A percentile compares a stretch with the other conserved stretches of the same genome.
Conservation (phyloP, 64 coral and sea anemone genomes). For the Pocillopora verrucosa region DNA sequence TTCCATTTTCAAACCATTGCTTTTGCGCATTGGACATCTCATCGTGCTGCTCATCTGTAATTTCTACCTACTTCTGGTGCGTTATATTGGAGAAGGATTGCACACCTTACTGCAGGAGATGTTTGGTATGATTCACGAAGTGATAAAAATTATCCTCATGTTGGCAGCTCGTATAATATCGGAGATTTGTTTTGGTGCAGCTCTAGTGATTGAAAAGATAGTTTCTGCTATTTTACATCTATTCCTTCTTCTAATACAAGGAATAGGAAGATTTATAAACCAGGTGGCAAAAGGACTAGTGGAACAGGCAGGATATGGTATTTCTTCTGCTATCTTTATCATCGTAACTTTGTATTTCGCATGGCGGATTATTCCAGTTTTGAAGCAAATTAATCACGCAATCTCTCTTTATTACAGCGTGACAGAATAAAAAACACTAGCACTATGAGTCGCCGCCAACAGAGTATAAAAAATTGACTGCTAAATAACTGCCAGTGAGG, state of each 20-base stretch:
- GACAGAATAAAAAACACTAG: neutral
- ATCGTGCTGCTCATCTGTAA: neutral
- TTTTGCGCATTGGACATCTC: neutral
- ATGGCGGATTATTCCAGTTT: neutral
- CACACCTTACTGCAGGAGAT: neutral
- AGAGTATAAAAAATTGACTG: too few relatives aligned
- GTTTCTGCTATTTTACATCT: neutral
- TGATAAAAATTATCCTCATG: neutral
- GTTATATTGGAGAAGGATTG: neutral
- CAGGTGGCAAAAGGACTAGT: neutral
- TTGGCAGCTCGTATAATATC: conserved; percentile 16
- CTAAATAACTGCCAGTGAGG: too few relatives aligned
- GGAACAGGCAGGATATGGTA: conserved; percentile 6
- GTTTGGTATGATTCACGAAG: neutral
- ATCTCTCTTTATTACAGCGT: neutral
- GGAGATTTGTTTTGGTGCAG: conserved; percentile 3
- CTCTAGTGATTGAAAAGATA: neutral
- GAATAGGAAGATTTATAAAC: neutral
- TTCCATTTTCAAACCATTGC: neutral
- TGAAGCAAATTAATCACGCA: neutral
- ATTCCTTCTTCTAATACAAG: neutral
- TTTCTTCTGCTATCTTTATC: neutral
- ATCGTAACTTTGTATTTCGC: neutral
- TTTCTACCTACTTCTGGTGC: neutral
- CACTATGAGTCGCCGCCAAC: too few relatives aligned